Conservation (phyloP, 2,113 vertebrate genomes). For the Thomomys bottae region DNA sequence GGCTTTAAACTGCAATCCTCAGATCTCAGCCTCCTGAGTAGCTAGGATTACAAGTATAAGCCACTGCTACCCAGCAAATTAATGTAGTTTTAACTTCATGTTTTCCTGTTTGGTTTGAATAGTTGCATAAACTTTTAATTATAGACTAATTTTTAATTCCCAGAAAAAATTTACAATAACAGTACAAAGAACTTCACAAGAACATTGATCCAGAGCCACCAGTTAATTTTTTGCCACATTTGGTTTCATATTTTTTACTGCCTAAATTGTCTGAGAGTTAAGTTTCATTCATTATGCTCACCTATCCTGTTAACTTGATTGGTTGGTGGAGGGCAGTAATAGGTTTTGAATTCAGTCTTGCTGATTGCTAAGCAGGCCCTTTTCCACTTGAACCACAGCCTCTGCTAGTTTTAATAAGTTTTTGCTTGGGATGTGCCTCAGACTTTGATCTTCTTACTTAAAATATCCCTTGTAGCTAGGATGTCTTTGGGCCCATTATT, state of each 20-base stretch:
- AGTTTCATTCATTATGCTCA: background rate
- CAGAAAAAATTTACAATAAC: slow-evolving; percentile 29
- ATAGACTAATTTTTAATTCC: slow-evolving; percentile 37
- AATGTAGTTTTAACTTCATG: slow-evolving; percentile 19
- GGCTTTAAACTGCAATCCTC: too few species aligned
- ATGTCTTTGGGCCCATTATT: too few species aligned
- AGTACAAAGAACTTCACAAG: slow-evolving; percentile 28
- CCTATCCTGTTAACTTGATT: background rate
- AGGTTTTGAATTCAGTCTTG: too few species aligned
- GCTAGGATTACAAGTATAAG: too few species aligned
- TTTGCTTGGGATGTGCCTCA: too few species aligned
- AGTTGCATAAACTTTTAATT: slow-evolving; percentile 33
- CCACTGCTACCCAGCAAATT: background rate
- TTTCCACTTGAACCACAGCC: too few species aligned
- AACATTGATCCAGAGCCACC: background rate
- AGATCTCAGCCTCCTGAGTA: too few species aligned
- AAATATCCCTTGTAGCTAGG: too few species aligned
- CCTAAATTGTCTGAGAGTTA: background rate
- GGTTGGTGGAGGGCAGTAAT: too few species aligned
- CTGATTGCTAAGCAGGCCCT: too few species aligned
- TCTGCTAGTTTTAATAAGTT: too few species aligned
- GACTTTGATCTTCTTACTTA: too few species aligned
- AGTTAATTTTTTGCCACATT: background rate
- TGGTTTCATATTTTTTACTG: background rate
- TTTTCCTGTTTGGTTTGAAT: slow-evolving; percentile 38